A percentile compares a stretch with the other conserved stretches of the same genome.
Conservation (phyloP, 2,113 vertebrate genomes). For the Megalops atlanticus region DNA sequence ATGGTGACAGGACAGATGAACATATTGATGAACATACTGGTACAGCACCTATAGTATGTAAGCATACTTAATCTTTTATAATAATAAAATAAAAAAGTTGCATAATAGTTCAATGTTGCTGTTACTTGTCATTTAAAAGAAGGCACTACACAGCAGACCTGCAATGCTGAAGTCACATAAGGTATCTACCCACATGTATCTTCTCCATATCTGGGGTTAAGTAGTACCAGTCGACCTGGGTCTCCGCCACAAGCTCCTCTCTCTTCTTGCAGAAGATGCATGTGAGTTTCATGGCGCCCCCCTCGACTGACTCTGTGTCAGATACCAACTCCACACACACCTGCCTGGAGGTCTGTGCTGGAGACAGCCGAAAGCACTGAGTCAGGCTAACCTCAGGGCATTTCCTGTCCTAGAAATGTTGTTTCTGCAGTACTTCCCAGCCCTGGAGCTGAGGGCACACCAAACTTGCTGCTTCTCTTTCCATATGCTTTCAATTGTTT, state of each 20-base stretch:
- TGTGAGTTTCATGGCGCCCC: conserved; percentile 79
- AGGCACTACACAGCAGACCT: no score
- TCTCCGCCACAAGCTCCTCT: conserved; percentile 83
- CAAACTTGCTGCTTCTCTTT: no score
- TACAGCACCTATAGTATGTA: no score
- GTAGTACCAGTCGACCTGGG: conserved; percentile 87
- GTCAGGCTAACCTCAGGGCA: neutral
- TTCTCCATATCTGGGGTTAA: conserved; percentile 59
- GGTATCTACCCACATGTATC: conserved; percentile 71
- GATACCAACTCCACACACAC: conserved; percentile 91
- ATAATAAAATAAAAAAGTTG: neutral
- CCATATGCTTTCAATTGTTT: no score
- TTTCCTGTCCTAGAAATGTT: no score
- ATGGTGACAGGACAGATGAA: no score
- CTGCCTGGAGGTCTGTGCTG: conserved; percentile 74
- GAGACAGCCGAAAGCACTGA: conserved; percentile 24
- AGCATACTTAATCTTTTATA: no score
- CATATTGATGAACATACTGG: no score
- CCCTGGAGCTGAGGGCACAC: no score
- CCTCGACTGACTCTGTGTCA: conserved; percentile 82
- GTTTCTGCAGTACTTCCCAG: no score
- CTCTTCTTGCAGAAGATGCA: conserved; percentile 94
- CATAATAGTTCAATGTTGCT: neutral
- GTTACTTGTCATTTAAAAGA: no score
- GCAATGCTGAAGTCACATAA: no score